Percentiles rank a stretch among this genome's conserved stretches.
These are phyloP conservation scores for Coreius guichenoti DNA, from an alignment of 2,797 vertebrate species.

Conservation along the genomic window DNA sequence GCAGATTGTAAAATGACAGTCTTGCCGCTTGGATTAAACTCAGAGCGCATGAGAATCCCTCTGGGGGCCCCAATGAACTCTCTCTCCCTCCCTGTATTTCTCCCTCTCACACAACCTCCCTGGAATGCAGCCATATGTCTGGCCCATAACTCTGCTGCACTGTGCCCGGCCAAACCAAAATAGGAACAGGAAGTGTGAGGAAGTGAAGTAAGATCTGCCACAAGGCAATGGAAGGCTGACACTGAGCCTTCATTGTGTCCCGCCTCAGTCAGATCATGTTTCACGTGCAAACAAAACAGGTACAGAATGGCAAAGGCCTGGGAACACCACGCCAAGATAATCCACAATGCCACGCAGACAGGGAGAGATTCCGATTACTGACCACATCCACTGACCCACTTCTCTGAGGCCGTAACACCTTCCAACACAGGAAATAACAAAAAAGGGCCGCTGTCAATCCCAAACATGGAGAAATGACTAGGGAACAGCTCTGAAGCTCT, in stretches of 20 bases:
- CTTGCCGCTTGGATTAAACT: slow-evolving; percentile 43
- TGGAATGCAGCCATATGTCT: slow-evolving; percentile 67
- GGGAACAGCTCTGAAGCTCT: not conserved
- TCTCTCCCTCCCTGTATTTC: slow-evolving; percentile 13
- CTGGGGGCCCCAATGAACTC: slow-evolving; percentile 52
- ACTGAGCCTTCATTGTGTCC: slow-evolving; percentile 29
- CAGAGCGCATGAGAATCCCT: slow-evolving; percentile 55
- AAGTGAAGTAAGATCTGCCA: slow-evolving; percentile 53
- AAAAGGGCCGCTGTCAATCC: slow-evolving; percentile 5
- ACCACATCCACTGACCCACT: slow-evolving; percentile 25
- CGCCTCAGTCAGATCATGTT: slow-evolving; percentile 47
- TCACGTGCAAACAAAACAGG: slow-evolving; percentile 51
- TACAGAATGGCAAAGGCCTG: slow-evolving; percentile 45
- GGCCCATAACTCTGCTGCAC: slow-evolving; percentile 64
- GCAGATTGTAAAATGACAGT: slow-evolving; percentile 50
- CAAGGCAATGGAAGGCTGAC: slow-evolving; percentile 33
- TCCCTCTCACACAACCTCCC: slow-evolving; percentile 3
- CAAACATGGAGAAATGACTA: slow-evolving; percentile 38
- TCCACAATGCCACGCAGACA: slow-evolving; percentile 43
- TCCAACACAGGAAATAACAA: slow-evolving; percentile 24
- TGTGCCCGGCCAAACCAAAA: slow-evolving; percentile 58
- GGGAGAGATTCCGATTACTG: not conserved
- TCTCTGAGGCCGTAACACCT: slow-evolving; percentile 1
- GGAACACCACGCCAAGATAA: slow-evolving; percentile 36
- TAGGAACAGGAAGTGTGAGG: slow-evolving; percentile 73